phyloP scores from a whole-genome alignment of 1,140 invertebrate species.

The Meloidogyne hapla region DNA sequence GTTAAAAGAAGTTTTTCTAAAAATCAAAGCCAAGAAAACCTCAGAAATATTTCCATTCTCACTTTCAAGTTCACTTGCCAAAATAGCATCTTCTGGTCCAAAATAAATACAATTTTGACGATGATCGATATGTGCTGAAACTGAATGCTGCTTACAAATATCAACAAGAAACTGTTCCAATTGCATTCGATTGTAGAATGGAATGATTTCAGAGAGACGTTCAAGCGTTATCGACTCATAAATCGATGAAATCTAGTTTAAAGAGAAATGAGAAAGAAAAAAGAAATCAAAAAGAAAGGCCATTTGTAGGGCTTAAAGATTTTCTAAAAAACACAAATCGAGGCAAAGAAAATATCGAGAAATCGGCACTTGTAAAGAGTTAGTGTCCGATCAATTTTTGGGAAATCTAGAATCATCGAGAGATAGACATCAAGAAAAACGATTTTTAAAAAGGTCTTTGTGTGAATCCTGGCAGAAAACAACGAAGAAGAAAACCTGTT shows the following conservation, averaged over 20 bases:
- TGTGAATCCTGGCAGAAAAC: too few relatives aligned
- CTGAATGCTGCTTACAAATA: slow-evolving; percentile 55
- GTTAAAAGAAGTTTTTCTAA: not conserved
- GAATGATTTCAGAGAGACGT: slow-evolving; percentile 55
- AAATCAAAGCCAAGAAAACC: slow-evolving; percentile 23
- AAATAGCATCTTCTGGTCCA: slow-evolving; percentile 49
- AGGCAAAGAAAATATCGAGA: too few relatives aligned
- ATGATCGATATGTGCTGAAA: slow-evolving; percentile 59
- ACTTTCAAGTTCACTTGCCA: slow-evolving; percentile 56
- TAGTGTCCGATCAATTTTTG: too few relatives aligned
- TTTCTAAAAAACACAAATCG: too few relatives aligned
- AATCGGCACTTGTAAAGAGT: too few relatives aligned
- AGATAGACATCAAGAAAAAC: too few relatives aligned
- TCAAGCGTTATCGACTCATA: slow-evolving; percentile 60
- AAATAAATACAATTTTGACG: slow-evolving; percentile 56
- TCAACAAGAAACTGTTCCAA: slow-evolving; percentile 60
- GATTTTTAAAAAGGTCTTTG: too few relatives aligned
- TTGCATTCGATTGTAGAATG: slow-evolving; percentile 51
- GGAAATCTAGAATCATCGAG: too few relatives aligned
- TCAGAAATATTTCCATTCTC: slow-evolving; percentile 42
- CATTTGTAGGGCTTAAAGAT: too few relatives aligned
- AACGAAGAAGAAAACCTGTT: too few relatives aligned
- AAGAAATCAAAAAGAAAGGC: not conserved
- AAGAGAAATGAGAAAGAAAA: not conserved
- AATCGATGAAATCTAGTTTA: slow-evolving; percentile 50